Conservation (phyloP, 2,797 vertebrate species). For the Heteromormyrus szaboi region DNA sequence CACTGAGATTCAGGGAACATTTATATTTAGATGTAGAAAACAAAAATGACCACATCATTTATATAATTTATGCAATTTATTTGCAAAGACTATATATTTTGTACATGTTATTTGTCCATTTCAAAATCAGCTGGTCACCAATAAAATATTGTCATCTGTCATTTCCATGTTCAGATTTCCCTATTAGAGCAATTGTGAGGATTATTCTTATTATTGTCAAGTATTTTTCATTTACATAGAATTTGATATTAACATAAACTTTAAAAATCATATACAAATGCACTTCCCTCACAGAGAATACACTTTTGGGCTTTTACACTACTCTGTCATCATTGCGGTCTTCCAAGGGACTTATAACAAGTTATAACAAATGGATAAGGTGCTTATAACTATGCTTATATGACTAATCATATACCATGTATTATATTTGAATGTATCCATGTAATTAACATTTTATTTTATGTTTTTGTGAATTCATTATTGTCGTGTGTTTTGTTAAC, state of each 20-base stretch:
- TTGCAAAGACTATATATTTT: not conserved
- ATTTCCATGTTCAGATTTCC: not conserved
- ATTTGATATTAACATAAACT: not conserved
- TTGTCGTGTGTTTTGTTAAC: not conserved
- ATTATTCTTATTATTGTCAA: not conserved
- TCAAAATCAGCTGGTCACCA: not conserved
- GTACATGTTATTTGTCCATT: not conserved
- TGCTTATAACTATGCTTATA: not conserved
- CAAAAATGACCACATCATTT: not conserved
- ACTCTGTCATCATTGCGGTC: not conserved
- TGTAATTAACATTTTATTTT: not conserved
- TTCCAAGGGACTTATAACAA: not conserved
- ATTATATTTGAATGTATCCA: not conserved
- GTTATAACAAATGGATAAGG: not conserved
- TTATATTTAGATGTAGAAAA: slow-evolving; percentile 4
- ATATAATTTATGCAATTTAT: not conserved
- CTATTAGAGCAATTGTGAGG: not conserved
- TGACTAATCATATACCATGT: not conserved
- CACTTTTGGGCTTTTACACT: not conserved
- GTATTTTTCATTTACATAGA: not conserved
- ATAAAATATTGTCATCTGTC: not conserved
- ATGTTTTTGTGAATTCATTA: not conserved
- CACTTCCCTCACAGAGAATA: not conserved
- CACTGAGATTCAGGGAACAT: not conserved
- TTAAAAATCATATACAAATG: not conserved